These are phyloP conservation scores for Hucho hucho DNA, from an alignment of 2,113 vertebrate species.

Conservation along the genomic window DNA sequence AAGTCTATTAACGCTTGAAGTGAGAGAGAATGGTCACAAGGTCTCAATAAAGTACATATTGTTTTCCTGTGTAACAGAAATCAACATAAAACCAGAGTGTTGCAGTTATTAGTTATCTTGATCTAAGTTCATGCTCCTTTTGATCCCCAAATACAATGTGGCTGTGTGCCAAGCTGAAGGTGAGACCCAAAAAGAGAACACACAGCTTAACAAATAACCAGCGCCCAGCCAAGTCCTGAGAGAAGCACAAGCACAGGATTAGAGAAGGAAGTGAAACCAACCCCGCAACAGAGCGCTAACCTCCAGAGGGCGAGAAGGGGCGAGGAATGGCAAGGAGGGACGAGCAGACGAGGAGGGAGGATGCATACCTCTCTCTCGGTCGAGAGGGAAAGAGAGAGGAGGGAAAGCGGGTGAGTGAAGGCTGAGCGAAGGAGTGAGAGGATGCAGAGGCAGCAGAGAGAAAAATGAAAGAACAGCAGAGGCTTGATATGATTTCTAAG, in stretches of 20 bases:
- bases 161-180: conserved; percentile 50
- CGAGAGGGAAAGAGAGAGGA: conserved; percentile 51
- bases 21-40: conserved; percentile 22
- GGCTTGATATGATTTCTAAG: conserved; percentile 89
- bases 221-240: conserved; percentile 58
- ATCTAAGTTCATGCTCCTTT: conserved; percentile 34
- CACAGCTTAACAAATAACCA: conserved; percentile 60
- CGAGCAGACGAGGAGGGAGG: conserved; percentile 44
- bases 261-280: conserved; percentile 51
- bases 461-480: conserved; percentile 79
- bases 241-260: conserved; percentile 50
- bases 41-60: conserved; percentile 15
- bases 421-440: conserved; percentile 30
- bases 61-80: conserved; percentile 23
- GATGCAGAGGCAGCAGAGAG: conserved; percentile 50
- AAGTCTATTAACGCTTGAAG: conserved; percentile 3
- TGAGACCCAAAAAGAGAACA: conserved; percentile 44
- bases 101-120: too few species aligned
- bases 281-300: conserved; percentile 35
- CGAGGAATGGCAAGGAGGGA: conserved; percentile 34
- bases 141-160: conserved; percentile 44
- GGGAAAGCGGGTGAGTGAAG: conserved; percentile 26
- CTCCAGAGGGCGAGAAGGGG: conserved; percentile 60
- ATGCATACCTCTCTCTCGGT: conserved; percentile 30
- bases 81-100: conserved; percentile 5